A percentile compares a stretch with the other conserved stretches of the same genome.
These are phyloP conservation scores for Dipodomys stephensi DNA, from an alignment of 2,113 vertebrate genomes.

Conservation along the genomic window DNA sequence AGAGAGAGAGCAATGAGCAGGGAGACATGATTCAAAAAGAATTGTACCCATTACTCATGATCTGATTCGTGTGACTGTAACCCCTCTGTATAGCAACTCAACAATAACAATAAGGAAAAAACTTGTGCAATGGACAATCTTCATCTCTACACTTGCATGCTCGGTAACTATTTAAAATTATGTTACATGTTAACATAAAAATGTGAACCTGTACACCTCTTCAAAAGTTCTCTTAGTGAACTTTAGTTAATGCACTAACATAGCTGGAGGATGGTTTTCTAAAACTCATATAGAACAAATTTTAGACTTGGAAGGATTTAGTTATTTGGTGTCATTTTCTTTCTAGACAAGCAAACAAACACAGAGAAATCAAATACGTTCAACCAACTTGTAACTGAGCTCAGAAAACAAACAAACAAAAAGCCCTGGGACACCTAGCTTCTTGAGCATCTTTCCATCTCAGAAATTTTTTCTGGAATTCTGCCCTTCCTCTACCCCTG, in stretches of 20 bases:
- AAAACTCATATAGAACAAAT: neutral
- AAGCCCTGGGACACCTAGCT: neutral
- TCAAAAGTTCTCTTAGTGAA: slow-evolving; percentile 2
- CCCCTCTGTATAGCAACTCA: too few relatives aligned
- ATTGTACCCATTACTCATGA: too few relatives aligned
- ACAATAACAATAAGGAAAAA: too few relatives aligned
- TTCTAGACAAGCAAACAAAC: slow-evolving; percentile 15
- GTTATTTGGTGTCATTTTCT: neutral
- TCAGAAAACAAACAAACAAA: too few relatives aligned
- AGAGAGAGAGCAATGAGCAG: too few relatives aligned
- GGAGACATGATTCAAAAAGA: too few relatives aligned
- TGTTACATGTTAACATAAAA: neutral
- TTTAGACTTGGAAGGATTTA: neutral
- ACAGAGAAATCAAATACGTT: slow-evolving; percentile 36
- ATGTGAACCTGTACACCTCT: neutral
- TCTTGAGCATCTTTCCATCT: neutral
- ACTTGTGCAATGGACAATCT: too few relatives aligned
- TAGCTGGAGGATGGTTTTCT: neutral
- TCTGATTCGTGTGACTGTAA: too few relatives aligned
- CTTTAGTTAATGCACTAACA: neutral
- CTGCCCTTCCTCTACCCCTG: neutral
- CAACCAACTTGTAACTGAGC: neutral
- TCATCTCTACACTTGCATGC: neutral
- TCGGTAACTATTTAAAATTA: slow-evolving; percentile 43
- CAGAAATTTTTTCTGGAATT: neutral